These are phyloP conservation scores for Onychomys torridus DNA, from an alignment of 2,797 vertebrate species.

Conservation along the genomic window DNA sequence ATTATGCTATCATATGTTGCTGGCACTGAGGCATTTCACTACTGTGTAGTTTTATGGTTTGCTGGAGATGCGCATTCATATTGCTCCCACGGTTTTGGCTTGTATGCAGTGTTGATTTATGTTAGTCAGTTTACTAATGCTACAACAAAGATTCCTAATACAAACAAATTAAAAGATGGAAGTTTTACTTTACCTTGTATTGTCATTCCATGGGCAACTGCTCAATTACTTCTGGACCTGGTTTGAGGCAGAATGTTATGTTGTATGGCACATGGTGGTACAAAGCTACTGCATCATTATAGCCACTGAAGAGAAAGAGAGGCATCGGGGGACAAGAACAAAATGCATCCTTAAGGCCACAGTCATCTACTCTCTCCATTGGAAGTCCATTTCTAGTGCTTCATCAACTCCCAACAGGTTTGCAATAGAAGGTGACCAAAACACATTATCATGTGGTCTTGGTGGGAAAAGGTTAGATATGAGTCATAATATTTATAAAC, in stretches of 20 bases:
- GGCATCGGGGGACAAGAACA: background rate
- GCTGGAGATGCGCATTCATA: background rate
- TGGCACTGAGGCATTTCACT: background rate
- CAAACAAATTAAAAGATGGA: background rate
- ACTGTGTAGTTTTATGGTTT: background rate
- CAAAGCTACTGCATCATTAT: background rate
- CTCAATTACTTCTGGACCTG: background rate
- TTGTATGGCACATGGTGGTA: too few species aligned
- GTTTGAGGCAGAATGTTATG: background rate
- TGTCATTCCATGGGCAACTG: background rate
- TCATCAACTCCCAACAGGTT: too few species aligned
- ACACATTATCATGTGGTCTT: background rate
- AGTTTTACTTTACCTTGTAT: background rate
- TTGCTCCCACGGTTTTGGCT: background rate
- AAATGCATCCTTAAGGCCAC: background rate
- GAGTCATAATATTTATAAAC: background rate
- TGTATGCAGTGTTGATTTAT: background rate
- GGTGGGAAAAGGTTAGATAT: background rate
- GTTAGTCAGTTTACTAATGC: background rate
- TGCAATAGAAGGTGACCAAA: background rate
- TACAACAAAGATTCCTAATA: background rate
- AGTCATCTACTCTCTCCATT: background rate
- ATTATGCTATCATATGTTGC: background rate
- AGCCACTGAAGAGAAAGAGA: too few species aligned
- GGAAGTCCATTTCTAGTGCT: too few species aligned